Evolutionary conservation across 2,888 invertebrate species (phyloP), one percentile per base, ranked within the genome.

Genomic region (Dynastes grantii): DNA sequence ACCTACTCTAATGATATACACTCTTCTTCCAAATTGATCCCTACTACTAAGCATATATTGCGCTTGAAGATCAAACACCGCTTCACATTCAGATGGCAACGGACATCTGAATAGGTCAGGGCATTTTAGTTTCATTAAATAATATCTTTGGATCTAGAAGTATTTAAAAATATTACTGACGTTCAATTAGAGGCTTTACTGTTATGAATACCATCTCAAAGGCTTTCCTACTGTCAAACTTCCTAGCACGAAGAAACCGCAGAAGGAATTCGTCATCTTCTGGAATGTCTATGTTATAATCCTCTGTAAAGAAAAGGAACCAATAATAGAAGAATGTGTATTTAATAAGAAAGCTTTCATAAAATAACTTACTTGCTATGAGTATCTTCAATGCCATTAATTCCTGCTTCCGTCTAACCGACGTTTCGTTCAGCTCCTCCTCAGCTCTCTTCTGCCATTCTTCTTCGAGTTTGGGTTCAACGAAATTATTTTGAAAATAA

Each of bases 171-270:
- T 9, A 1, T 27, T 55, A 29, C 73, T 11, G 0, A 70, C 85
- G 83, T 80, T 65, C 61, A 22, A 73, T 70, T 79, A 29, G 45
- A 70, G 73, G 22, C 64, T 67, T n/a, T 67, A 51, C 0, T 71
- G 58, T 68, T 1, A 49, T 6, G 0, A 84, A 84, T 84, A 89
- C 89, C 88, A 89, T 89, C 71, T 86, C 86, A 83, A 89, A 90
- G 13, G 90, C 88, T 83, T 89, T 89, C 58, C 88, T 86, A 68
- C 87, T 87, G 82, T 90, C 88, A 82, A 91, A 92, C 84, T 90
- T 90, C 82, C 92, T 89, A 2, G 92, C 91, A 80, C 92, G 88
- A 55, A 92, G 87, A 85, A 92, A 92, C 83, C 92, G 88, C 76
- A 92, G 84, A 71, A 92, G 87, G 85, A 91, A 92, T 9, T 89